A percentile compares a stretch with the other conserved stretches of the same genome.
These are phyloP conservation scores for Rhynchomys soricoides DNA, from an alignment of 2,113 vertebrate genomes.

Conservation along the genomic window DNA sequence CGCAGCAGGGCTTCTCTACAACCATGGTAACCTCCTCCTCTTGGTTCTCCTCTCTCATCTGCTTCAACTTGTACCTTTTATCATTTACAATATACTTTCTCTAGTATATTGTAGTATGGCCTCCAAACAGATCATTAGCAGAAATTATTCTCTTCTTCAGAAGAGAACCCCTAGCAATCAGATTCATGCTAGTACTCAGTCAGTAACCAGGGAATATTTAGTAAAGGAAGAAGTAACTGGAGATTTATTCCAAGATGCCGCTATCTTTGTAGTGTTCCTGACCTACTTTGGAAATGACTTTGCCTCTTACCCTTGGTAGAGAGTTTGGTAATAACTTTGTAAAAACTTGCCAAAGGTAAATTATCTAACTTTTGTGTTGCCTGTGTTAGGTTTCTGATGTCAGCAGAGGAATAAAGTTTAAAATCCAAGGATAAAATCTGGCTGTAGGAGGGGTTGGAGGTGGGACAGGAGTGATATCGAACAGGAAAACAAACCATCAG, in stretches of 20 bases:
- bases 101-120: background rate
- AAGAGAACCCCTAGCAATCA: background rate
- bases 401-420: conserved; percentile 40
- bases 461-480: background rate
- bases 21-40: background rate
- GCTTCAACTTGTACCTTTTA: background rate
- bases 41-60: background rate
- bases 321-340: background rate
- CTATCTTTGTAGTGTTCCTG: background rate
- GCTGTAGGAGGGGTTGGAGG: background rate
- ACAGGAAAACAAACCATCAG: conserved; percentile 10
- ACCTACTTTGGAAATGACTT: conserved; percentile 43
- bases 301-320: background rate
- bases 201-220: background rate
- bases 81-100: background rate
- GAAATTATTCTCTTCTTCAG: background rate
- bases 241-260: background rate
- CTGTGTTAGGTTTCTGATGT: conserved; percentile 1
- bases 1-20: background rate
- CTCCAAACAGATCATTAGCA: background rate
- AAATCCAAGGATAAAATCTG: background rate
- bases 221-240: background rate
- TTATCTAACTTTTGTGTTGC: background rate
- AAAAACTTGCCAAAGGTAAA: background rate
- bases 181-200: background rate